These are phyloP conservation scores for Dinothrombium tinctorium DNA, from an alignment of 1,140 invertebrate species.

Conservation along the genomic window DNA sequence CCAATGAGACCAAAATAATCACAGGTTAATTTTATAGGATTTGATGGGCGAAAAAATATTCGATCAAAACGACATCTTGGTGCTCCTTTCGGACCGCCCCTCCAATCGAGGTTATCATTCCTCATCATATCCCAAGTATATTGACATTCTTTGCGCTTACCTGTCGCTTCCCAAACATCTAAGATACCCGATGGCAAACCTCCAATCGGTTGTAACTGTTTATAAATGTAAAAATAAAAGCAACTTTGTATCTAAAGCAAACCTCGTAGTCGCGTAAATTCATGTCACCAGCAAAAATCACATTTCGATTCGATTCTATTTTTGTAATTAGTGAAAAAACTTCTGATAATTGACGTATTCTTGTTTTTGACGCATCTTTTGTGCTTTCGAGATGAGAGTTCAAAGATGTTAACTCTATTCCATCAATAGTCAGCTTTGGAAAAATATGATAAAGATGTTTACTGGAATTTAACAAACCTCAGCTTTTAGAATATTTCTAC, in stretches of 20 bases:
- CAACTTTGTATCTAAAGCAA: background rate
- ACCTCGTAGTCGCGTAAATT: conserved; percentile 35
- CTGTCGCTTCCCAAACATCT: conserved; percentile 32
- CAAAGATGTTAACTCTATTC: background rate
- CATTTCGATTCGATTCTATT: conserved; percentile 19
- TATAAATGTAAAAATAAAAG: background rate
- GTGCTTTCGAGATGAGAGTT: background rate
- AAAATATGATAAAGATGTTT: background rate
- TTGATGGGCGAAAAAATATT: conserved; percentile 24
- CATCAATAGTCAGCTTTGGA: background rate
- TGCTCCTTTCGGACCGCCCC: conserved; percentile 8
- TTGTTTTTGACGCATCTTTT: background rate
- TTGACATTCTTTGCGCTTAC: conserved; percentile 25
- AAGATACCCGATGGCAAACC: conserved; percentile 20
- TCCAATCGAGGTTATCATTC: conserved; percentile 24
- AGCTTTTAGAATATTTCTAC: conserved; percentile 26
- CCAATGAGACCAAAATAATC: conserved; percentile 33
- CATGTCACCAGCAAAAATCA: conserved; percentile 33
- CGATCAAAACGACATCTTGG: conserved; percentile 30
- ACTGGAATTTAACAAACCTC: conserved; percentile 17
- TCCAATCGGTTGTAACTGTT: conserved; percentile 16
- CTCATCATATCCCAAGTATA: conserved; percentile 33
- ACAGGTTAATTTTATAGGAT: conserved; percentile 19
- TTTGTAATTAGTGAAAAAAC: conserved; percentile 15
- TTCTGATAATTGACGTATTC: background rate